Percentiles rank a stretch among this genome's conserved stretches.
Conservation (phyloP, 64 coral and sea anemone species). For the Porites australiensis region DNA sequence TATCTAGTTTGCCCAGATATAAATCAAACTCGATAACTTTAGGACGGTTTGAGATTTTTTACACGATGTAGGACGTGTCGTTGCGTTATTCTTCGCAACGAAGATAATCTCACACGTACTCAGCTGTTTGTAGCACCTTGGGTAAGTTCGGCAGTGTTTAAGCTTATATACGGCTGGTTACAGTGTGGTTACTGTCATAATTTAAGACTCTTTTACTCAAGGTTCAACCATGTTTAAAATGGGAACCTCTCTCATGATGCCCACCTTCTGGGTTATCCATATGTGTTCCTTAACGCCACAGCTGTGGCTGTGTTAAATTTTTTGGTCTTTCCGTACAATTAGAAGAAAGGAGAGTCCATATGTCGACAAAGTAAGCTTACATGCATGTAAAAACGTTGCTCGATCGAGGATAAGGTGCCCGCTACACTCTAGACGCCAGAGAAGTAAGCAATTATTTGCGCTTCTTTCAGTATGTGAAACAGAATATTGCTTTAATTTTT, state of each 20-base stretch:
- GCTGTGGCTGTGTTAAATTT: no score
- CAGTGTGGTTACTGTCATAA: no score
- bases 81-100: neutral
- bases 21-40: neutral
- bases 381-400: neutral
- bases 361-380: no score
- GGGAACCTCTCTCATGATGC: neutral
- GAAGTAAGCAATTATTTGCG: neutral
- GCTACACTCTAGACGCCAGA: neutral
- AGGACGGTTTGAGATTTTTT: no score
- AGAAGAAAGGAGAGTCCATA: no score
- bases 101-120: no score
- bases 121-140: no score
- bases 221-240: neutral
- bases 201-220: neutral
- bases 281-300: neutral
- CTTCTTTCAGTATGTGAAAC: neutral
- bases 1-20: neutral
- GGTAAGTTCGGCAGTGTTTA: no score
- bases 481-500: conserved; percentile 21
- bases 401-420: neutral
- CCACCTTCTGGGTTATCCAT: neutral
- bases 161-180: no score
- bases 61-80: no score
- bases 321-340: no score